Evolutionary conservation across 64 coral and sea anemone species (phyloP), one percentile per base, ranked within the genome.

Genomic region (Actinia equina): DNA sequence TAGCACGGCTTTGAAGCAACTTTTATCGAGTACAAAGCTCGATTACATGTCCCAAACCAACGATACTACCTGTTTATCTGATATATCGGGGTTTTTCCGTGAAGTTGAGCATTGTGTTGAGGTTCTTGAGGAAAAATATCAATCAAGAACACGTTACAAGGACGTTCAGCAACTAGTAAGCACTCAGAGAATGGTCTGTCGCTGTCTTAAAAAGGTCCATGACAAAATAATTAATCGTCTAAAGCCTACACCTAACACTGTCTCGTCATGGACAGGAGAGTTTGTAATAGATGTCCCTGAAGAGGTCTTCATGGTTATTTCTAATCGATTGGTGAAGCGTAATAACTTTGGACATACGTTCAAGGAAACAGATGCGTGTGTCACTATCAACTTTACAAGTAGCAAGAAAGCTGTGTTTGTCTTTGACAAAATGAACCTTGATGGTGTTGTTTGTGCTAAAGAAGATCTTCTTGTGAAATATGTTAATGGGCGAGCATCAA

Each of bases 341-440:
- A 89, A 89, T 81, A 71, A 43, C 64, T 89, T 79, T 56, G 79
- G 79, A 52, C 88, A 88, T 59, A 37, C 23, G 19, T 88, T 58
- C 51, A 88, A 80, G n/a, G 86, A 88, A 80, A 56, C 71, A 25
- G 2, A 27, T 70, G 88, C 88, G 77, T 81, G 63, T 18, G 53
- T 89, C 74, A 17, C 69, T 84, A 71, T 89, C n/a, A 8, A 84
- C 54, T 17, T 89, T 14, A 84, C 80, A 53, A 12, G 57, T 7
- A 59, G 53, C n/a, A 89, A 25, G 11, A 84, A 89, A 89, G 81
- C 81, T 74, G 17, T 82, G 12, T 89, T 84, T 84, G 51, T 84
- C 0, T 84, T 84, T 74, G 82, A 89, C 49, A 84, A 84, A 52
- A 69, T 89, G 46, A 88, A 88, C 58, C 27, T 59, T 3, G 86